Percentiles rank a stretch among this genome's conserved stretches.
These are phyloP conservation scores for Lingula anatina DNA, from an alignment of 2,888 invertebrate species.

Conservation along the genomic window DNA sequence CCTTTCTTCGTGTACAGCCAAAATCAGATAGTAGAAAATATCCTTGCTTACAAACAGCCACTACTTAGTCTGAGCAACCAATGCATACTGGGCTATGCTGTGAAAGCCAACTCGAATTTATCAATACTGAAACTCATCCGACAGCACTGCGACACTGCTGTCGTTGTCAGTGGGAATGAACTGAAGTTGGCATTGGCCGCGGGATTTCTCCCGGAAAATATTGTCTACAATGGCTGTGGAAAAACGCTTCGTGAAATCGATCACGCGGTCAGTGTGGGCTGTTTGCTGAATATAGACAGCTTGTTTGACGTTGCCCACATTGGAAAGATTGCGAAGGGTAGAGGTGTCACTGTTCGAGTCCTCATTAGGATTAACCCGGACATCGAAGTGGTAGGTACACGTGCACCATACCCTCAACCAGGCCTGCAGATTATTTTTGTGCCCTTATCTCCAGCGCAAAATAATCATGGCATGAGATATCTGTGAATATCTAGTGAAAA, in stretches of 20 bases:
- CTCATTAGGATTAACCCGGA: conserved; percentile 48
- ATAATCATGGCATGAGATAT: background rate
- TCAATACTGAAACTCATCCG: too few species aligned
- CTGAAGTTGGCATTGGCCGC: conserved; percentile 40
- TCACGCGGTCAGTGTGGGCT: conserved; percentile 39
- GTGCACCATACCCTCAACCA: background rate
- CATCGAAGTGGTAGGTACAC: conserved; percentile 28
- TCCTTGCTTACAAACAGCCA: conserved; percentile 20
- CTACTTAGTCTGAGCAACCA: conserved; percentile 11
- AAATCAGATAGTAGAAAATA: conserved; percentile 23
- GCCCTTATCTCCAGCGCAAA: background rate
- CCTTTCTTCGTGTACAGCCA: conserved; percentile 39
- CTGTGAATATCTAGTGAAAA: background rate
- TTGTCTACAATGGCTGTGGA: conserved; percentile 53
- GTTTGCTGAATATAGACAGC: conserved; percentile 52
- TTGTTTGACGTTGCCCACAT: conserved; percentile 46
- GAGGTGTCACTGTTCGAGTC: conserved; percentile 25
- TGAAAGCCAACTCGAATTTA: conserved; percentile 50
- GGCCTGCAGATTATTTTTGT: background rate
- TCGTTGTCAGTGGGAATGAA: conserved; percentile 53
- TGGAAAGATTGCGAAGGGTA: conserved; percentile 20
- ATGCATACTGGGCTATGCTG: conserved; percentile 35
- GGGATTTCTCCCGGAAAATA: conserved; percentile 39
- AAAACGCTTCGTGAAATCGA: conserved; percentile 49
- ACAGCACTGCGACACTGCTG: too few species aligned